Percentiles rank a stretch among this genome's conserved stretches.
phyloP scores from a whole-genome alignment of 2,888 invertebrate genomes.

The Heliconius sara region DNA sequence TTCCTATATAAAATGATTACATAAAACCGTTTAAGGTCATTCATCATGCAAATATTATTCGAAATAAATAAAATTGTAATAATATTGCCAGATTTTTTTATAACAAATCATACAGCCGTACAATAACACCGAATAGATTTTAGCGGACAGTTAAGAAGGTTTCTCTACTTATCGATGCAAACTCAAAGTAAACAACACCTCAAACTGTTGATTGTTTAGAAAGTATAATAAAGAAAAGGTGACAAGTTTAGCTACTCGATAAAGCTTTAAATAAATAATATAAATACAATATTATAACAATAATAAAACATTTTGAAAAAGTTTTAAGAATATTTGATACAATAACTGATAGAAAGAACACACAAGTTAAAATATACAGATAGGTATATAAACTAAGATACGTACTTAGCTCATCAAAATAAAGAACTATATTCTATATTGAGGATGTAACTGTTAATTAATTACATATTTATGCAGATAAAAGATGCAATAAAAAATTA shows the following conservation, averaged over 20 bases:
- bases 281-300: background rate
- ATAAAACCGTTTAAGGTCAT: background rate
- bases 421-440: background rate
- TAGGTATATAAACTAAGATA: background rate
- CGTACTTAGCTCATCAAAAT: background rate
- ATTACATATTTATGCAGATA: background rate
- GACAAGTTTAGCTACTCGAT: background rate
- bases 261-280: background rate
- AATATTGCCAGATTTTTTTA: background rate
- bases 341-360: no score
- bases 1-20: background rate
- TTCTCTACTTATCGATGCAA: slow-evolving; percentile 9
- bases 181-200: slow-evolving; percentile 13
- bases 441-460: background rate
- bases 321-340: background rate
- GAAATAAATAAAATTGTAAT: background rate
- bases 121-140: background rate
- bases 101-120: background rate
- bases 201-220: slow-evolving; percentile 5
- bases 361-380: background rate
- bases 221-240: background rate
- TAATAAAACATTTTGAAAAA: background rate
- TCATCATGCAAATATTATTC: slow-evolving; percentile 1
- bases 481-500: background rate
- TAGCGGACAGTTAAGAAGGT: background rate